A percentile compares a stretch with the other conserved stretches of the same genome.
phyloP scores from a whole-genome alignment of 2,113 vertebrate genomes.

The Sander lucioperca region DNA sequence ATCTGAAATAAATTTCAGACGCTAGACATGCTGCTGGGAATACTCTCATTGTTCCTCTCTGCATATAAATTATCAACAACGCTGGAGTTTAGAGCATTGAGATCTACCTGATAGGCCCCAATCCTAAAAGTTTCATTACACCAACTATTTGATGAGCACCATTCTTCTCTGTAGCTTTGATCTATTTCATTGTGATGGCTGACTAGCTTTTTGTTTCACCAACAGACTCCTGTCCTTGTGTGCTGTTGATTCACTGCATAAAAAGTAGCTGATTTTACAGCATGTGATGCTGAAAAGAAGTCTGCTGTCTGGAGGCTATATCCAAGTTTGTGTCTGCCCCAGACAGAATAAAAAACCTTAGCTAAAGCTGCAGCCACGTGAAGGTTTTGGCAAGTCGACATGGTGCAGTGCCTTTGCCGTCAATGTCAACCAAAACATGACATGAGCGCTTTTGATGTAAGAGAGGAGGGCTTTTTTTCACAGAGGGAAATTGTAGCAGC shows the following conservation, averaged over 20 bases:
- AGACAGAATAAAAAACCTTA: constrained; percentile 32
- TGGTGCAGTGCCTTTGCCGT: constrained; percentile 38
- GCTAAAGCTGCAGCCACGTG: constrained; percentile 39
- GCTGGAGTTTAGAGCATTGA: constrained; percentile 19
- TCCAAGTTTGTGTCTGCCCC: constrained; percentile 30
- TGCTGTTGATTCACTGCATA: constrained; percentile 60
- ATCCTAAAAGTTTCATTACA: constrained; percentile 62
- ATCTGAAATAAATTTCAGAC: constrained; percentile 61
- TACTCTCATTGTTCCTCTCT: constrained; percentile 38
- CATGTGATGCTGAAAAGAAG: constrained; percentile 46
- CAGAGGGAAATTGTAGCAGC: background rate
- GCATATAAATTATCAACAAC: constrained; percentile 49
- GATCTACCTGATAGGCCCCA: constrained; percentile 26
- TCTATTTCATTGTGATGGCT: constrained; percentile 44
- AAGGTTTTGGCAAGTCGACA: constrained; percentile 49
- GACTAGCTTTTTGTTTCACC: constrained; percentile 63
- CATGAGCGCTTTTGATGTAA: background rate
- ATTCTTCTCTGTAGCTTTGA: constrained; percentile 50
- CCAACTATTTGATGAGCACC: constrained; percentile 26
- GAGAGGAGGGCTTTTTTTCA: background rate
- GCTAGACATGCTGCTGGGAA: constrained; percentile 48
- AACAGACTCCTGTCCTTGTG: constrained; percentile 71
- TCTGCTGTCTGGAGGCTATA: constrained; percentile 48
- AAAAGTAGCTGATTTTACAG: constrained; percentile 66
- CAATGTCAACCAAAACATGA: constrained; percentile 32